Evolutionary conservation across 2,888 invertebrate species (phyloP).

Genomic region (Loripinus fragilis): DNA sequence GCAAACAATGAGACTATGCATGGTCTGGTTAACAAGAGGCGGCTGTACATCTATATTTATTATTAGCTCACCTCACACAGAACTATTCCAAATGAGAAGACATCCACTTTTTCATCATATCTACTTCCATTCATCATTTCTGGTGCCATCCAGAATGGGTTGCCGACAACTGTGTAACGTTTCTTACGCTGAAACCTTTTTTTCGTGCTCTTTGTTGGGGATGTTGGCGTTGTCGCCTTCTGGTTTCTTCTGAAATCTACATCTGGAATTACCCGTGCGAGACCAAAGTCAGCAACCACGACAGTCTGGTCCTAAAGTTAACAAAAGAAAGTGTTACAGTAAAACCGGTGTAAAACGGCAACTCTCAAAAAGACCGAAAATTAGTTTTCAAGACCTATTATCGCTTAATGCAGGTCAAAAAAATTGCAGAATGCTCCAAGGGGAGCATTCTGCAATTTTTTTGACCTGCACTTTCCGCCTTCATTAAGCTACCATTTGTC

Average conservation of each 20-base stretch:
- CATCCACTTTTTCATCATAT: conserved; percentile 98
- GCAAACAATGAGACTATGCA: no score
- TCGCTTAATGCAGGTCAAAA: no score
- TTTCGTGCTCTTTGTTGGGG: conserved; percentile 40
- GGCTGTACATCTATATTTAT: no score
- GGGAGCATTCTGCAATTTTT: no score
- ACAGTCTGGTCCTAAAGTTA: conserved; percentile 90
- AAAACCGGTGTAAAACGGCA: no score
- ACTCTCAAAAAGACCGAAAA: no score
- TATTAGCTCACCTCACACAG: conserved; percentile 92
- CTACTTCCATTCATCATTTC: conserved; percentile 99
- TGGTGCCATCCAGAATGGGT: conserved; percentile 99
- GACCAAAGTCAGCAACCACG: conserved; percentile 97
- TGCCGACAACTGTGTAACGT: conserved; percentile 97
- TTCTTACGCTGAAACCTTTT: conserved; percentile 90
- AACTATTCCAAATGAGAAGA: conserved; percentile 97
- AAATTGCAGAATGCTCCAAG: no score
- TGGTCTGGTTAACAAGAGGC: no score
- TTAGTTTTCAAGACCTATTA: no score
- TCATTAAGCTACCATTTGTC: no score
- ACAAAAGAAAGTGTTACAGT: no score
- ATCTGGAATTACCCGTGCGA: conserved; percentile 88
- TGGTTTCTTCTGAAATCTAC: conserved; percentile 56
- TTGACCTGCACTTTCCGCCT: no score
- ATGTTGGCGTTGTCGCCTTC: conserved; percentile 49